Evolutionary conservation across 2,113 vertebrate species (phyloP).

Genomic region (Passer domesticus): DNA sequence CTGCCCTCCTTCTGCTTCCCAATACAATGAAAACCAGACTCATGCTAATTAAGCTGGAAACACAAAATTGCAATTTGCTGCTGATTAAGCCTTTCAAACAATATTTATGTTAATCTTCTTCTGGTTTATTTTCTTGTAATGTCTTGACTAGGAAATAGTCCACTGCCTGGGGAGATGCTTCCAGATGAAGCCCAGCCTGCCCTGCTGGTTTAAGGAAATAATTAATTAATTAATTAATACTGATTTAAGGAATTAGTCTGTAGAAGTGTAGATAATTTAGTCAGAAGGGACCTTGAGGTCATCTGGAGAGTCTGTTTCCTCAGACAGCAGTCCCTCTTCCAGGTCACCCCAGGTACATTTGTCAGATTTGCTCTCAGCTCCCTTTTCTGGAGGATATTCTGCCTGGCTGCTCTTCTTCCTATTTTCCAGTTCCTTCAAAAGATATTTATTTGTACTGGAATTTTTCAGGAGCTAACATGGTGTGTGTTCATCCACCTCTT

Average conservation of each 20-base stretch:
- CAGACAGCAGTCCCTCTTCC: not conserved
- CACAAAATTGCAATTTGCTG: not conserved
- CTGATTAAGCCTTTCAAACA: conserved; percentile 41
- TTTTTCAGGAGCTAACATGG: not conserved
- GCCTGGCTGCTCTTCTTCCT: not conserved
- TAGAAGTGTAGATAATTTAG: not conserved
- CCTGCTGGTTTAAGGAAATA: not conserved
- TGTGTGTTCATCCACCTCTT: not conserved
- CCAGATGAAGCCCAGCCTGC: not conserved
- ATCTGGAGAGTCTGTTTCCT: not conserved
- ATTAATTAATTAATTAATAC: not conserved
- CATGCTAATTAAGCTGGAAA: conserved; percentile 10
- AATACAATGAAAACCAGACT: not conserved
- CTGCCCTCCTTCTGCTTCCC: not conserved
- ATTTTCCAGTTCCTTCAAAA: not conserved
- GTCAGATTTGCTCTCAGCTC: not conserved
- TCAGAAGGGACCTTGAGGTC: conserved; percentile 12
- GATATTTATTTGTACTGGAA: not conserved
- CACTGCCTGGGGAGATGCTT: not conserved
- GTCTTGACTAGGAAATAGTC: not conserved
- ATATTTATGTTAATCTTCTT: conserved; percentile 9
- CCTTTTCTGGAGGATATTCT: not conserved
- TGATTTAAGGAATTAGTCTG: not conserved
- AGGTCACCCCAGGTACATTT: not conserved
- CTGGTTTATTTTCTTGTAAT: conserved; percentile 13